Evolutionary conservation across 53 echinoderm and acorn worm species (phyloP), one percentile per base, ranked within the genome.

Genomic region (Patiria pectinifera): DNA sequence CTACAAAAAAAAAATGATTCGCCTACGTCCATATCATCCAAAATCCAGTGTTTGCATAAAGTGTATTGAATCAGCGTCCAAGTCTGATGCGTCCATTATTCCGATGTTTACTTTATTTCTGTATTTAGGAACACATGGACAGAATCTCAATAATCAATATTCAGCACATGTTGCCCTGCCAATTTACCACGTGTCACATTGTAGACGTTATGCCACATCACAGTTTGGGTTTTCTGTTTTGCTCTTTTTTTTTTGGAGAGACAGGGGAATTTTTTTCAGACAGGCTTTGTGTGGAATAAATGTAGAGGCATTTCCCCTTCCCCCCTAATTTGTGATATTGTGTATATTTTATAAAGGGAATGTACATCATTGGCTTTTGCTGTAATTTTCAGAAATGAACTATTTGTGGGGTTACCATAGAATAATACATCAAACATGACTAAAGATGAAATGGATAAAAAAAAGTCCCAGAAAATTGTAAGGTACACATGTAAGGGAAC

Each of bases 111-210:
- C 45, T 43, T 60, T 18, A 0, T 85, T 59, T 62, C 61, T 18
- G 84, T n/a, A 16, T 6, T 62, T 44, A 1, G 12, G 26, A 13
- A 18, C 19, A 66, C 63, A 69, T 2, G 18, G 69, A 1, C 16
- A 0, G 59, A 69, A 85, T 85, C 35, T 85, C 45, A 70, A 69
- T 69, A 85, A 85, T 85, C 85, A 85, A 85, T 85, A 69, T 18
- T 4, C 18, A 63, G 45, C 85, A 85, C 63, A 85, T 85, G 85
- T 85, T 85, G 19, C 58, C 0, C 23, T 14, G n/a, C 12, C 26
- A 43, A 44, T 26, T 19, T 45, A 48, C 74, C 74, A 74, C 74
- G 24, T 74, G 74, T 74, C 22, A 74, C n/a, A 10, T 24, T 18
- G 19, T 6, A 15, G 14, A 18, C 10, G 66, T 0, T 74, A 5